Evolutionary conservation across 2,113 vertebrate genomes (phyloP).

Genomic region (Mobula birostris): DNA sequence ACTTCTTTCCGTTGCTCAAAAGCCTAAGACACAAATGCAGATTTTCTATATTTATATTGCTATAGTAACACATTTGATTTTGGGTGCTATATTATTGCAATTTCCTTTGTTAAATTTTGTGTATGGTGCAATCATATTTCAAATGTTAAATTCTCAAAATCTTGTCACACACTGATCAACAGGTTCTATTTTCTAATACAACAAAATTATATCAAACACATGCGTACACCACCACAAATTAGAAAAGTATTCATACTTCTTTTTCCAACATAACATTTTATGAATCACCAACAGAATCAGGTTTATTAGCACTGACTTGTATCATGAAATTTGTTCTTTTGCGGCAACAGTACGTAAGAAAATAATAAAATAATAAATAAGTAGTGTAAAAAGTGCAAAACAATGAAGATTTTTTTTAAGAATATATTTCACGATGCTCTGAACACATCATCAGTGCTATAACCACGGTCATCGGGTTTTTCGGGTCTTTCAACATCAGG

Average conservation of each 20-base stretch:
- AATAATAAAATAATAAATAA: no score
- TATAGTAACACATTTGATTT: no score
- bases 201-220: not conserved
- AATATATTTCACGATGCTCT: no score
- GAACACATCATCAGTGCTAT: no score
- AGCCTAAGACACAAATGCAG: not conserved
- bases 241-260: not conserved
- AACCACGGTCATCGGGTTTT: no score
- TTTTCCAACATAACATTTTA: not conserved
- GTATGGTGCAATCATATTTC: not conserved
- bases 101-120: not conserved
- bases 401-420: no score
- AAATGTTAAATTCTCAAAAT: not conserved
- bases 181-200: not conserved
- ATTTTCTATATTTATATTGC: not conserved
- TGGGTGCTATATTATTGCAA: not conserved
- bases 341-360: no score
- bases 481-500: no score
- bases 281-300: no score
- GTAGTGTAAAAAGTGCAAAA: no score
- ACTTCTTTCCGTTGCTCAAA: not conserved
- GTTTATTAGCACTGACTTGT: no score
- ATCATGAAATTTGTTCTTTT: no score
- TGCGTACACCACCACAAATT: not conserved
- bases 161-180: not conserved